Evolutionary conservation across 2,113 vertebrate species (phyloP).

Genomic region (Motacilla tschutschensis): DNA sequence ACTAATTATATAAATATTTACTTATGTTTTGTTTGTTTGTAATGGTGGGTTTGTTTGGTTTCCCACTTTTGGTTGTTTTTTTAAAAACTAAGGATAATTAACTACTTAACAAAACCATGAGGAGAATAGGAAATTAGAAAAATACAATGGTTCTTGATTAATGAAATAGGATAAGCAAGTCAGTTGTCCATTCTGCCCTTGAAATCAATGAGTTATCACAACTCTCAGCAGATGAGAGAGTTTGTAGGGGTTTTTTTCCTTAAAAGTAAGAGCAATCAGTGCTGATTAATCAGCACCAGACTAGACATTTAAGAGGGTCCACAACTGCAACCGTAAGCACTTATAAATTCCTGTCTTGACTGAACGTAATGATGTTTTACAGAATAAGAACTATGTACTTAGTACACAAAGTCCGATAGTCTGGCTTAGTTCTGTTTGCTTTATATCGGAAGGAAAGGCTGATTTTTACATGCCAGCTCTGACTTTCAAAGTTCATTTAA

Average conservation of each 20-base stretch:
- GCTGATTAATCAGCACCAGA: not conserved
- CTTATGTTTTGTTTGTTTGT: not conserved
- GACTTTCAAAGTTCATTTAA: not conserved
- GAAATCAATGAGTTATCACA: conserved; percentile 20
- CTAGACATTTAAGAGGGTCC: not conserved
- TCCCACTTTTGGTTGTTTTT: not conserved
- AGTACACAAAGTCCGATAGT: not conserved
- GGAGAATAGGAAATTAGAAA: not conserved
- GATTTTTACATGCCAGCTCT: not conserved
- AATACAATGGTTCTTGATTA: not conserved
- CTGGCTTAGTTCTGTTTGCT: not conserved
- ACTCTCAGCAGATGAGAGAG: not conserved
- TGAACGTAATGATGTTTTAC: not conserved
- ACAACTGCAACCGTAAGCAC: not conserved
- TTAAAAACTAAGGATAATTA: not conserved
- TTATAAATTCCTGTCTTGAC: not conserved
- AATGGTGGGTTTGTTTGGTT: not conserved
- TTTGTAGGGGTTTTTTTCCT: not conserved
- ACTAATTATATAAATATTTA: not conserved
- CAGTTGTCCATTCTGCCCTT: not conserved
- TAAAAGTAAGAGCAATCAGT: not conserved
- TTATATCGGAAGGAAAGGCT: not conserved
- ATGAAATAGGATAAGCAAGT: not conserved
- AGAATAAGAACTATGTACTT: not conserved
- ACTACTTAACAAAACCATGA: not conserved